Evolutionary conservation across 2,113 vertebrate genomes (phyloP), one percentile per base, ranked within the genome.

Genomic region (Merops nubicus): DNA sequence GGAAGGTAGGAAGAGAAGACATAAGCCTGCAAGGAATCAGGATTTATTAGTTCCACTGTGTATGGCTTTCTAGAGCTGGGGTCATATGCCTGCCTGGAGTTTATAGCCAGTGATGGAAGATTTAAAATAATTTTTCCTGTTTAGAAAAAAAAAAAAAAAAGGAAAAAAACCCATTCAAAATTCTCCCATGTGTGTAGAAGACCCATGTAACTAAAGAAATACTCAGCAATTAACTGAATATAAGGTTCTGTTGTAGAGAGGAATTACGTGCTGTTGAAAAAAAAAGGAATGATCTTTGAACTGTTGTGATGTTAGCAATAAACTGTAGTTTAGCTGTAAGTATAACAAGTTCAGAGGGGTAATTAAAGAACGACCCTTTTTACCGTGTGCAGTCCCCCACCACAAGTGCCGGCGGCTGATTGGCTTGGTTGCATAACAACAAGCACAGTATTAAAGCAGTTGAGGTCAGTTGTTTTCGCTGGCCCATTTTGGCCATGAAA

Each of bases 381-480:
- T 7, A 36, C 40, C 11, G 10, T 42, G 40, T 79, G 62, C 74
- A 81, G 1, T 22, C 76, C 79, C 77, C 82, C 48, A 50, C 50
- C 60, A 91, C 85, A 36, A 84, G 59, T 3, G 50, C 45, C n/a
- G 50, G 70, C 51, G 26, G 12, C 17, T 6, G 81, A 21, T 6
- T 29, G 94, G 45, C 34, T 28, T 60, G 33, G 76, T 91, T 92
- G 43, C 23, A 36, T 75, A 88, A 86, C 75, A 84, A 15, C 68
- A 56, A 57, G 22, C 83, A 29, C 47, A 10, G 60, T 40, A n/a
- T 74, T 89, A 64, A 50, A 86, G 25, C 93, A 78, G 92, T 86
- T 96, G 96, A 95, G 95, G 85, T 96, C 96, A 96, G 93, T 96
- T 95, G 93, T 96, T 97, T 96, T 95, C 79, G 2, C 96, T 96